These are phyloP conservation scores for Meloidogyne chitwoodi DNA, from an alignment of 1,140 invertebrate genomes.

Conservation along the genomic window DNA sequence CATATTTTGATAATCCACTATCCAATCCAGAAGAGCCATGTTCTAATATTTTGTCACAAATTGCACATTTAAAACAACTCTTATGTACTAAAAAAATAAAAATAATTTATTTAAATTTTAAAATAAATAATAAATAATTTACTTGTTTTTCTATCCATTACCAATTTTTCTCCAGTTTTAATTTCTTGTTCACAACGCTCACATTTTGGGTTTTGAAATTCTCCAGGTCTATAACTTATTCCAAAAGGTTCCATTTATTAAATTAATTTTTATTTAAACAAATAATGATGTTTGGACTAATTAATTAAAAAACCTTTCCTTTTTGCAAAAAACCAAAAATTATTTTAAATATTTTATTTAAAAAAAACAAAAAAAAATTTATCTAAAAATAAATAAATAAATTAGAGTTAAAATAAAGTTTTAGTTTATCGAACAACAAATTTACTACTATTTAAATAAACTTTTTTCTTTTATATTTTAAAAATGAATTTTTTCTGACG, in stretches of 20 bases:
- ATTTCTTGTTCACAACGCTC: slow-evolving; percentile 6
- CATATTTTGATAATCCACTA: background rate
- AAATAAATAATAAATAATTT: background rate
- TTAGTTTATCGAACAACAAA: too few relatives aligned
- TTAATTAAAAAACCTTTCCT: too few relatives aligned
- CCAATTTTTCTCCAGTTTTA: slow-evolving; percentile 2
- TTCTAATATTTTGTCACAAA: slow-evolving; percentile 9
- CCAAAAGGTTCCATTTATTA: background rate
- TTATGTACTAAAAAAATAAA: slow-evolving; percentile 5
- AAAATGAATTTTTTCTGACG: too few relatives aligned
- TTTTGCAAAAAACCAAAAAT: too few relatives aligned
- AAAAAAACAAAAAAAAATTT: too few relatives aligned
- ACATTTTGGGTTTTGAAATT: slow-evolving; percentile 1
- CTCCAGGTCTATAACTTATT: background rate
- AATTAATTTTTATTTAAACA: too few relatives aligned
- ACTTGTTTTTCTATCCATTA: slow-evolving; percentile 4
- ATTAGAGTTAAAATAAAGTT: too few relatives aligned
- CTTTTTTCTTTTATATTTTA: too few relatives aligned
- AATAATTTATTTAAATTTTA: background rate
- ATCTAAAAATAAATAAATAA: too few relatives aligned
- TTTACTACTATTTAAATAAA: too few relatives aligned
- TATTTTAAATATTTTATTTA: too few relatives aligned
- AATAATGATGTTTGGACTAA: too few relatives aligned
- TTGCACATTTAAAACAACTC: slow-evolving; percentile 9
- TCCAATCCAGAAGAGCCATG: slow-evolving; percentile 4